Percentiles rank a stretch among this genome's conserved stretches.
phyloP scores from a whole-genome alignment of 2,797 vertebrate genomes.

The Tokudaia tokunoshimensis region DNA sequence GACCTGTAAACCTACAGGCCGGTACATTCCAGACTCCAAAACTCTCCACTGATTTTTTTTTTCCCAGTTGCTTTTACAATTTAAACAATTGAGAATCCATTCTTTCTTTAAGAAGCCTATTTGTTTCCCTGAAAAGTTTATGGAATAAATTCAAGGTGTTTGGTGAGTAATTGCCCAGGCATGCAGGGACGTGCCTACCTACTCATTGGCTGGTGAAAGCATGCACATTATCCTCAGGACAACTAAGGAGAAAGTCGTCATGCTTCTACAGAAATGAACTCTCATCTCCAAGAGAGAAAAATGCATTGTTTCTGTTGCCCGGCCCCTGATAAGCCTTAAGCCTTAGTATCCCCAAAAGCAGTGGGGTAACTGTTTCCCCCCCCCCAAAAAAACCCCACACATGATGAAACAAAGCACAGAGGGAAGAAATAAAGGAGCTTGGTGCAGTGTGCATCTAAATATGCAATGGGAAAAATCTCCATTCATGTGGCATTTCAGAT shows the following conservation, averaged over 20 bases:
- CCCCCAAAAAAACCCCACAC: neutral
- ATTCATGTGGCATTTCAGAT: neutral
- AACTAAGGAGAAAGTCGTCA: neutral
- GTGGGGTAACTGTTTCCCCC: neutral
- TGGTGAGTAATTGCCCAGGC: neutral
- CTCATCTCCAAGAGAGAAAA: neutral
- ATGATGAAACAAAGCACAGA: neutral
- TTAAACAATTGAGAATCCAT: slow-evolving; percentile 9
- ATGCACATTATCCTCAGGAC: neutral
- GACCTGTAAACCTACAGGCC: neutral
- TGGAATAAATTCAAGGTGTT: neutral
- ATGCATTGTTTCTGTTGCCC: neutral
- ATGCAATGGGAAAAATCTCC: neutral
- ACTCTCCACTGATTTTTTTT: slow-evolving; percentile 7
- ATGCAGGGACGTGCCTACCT: neutral
- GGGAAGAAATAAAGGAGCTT: neutral
- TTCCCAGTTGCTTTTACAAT: neutral
- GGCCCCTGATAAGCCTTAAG: neutral
- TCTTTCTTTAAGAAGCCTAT: neutral
- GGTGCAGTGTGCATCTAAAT: neutral
- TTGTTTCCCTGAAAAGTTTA: neutral
- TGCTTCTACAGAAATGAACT: neutral
- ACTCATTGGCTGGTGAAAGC: neutral
- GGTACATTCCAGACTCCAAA: neutral
- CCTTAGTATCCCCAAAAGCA: neutral